Percentiles rank a stretch among this genome's conserved stretches.
phyloP scores from a whole-genome alignment of 2,888 invertebrate species.

The Chrysolina oricalcia region DNA sequence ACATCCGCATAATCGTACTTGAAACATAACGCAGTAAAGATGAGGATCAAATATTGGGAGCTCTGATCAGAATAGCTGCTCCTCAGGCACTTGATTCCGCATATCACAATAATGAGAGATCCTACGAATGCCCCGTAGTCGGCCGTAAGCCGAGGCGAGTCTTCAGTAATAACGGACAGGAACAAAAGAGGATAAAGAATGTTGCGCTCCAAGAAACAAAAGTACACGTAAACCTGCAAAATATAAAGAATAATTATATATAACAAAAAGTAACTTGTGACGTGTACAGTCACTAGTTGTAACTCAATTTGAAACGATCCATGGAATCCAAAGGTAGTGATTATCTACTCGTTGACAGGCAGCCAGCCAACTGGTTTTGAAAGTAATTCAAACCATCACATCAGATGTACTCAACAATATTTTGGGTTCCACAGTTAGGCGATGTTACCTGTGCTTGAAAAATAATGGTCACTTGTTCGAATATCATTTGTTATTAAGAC shows the following conservation, averaged over 20 bases:
- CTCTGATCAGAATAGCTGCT: slow-evolving; percentile 93
- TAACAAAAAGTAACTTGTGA: no score
- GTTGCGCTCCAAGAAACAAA: slow-evolving; percentile 93
- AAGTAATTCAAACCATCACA: no score
- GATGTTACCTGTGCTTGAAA: no score
- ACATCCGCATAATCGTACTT: slow-evolving; percentile 85
- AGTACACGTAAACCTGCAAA: slow-evolving; percentile 84
- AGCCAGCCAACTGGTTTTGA: no score
- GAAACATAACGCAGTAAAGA: slow-evolving; percentile 92
- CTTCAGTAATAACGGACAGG: slow-evolving; percentile 89
- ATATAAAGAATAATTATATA: background rate
- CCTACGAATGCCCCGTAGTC: slow-evolving; percentile 88
- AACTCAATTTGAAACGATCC: no score
- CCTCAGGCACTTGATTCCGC: slow-evolving; percentile 91
- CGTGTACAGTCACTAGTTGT: no score
- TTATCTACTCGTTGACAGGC: no score
- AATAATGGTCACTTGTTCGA: no score
- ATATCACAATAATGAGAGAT: slow-evolving; percentile 88
- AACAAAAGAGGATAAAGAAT: slow-evolving; percentile 93
- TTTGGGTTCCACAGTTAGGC: no score
- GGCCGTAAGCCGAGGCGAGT: slow-evolving; percentile 83
- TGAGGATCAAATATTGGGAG: slow-evolving; percentile 91
- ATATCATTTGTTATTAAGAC: no score
- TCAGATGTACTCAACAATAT: no score
- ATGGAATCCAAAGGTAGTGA: no score